phyloP scores from a whole-genome alignment of 2,797 vertebrate genomes.

The Acridotheres tristis region DNA sequence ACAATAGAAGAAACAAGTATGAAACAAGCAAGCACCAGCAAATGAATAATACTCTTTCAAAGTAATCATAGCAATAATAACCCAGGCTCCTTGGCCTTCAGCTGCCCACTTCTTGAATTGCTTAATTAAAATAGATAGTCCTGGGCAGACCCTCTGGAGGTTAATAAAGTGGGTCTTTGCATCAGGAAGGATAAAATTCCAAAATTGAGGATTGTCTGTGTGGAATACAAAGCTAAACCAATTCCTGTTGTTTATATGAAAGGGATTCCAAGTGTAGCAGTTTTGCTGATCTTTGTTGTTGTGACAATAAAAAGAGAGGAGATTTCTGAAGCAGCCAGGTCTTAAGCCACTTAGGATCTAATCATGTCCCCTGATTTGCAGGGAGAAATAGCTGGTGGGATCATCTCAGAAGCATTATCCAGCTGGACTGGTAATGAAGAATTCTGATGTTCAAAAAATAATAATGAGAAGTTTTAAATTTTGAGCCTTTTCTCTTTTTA shows the following conservation, averaged over 20 bases:
- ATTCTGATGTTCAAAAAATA: not conserved
- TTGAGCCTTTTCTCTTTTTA: not conserved
- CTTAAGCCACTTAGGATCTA: slow-evolving; percentile 32
- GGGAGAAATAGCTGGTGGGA: not conserved
- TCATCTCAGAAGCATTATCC: not conserved
- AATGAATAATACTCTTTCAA: not conserved
- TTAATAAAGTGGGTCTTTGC: slow-evolving; percentile 20
- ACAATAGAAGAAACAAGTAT: not conserved
- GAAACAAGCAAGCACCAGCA: not conserved
- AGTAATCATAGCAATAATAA: slow-evolving; percentile 1
- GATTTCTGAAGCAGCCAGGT: not conserved
- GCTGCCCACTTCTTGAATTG: not conserved
- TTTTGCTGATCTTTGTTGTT: slow-evolving; percentile 31
- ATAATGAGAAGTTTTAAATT: not conserved
- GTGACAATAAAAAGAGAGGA: not conserved
- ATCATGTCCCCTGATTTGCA: not conserved
- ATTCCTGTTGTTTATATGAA: slow-evolving; percentile 8
- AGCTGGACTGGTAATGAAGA: not conserved
- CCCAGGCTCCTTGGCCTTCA: not conserved
- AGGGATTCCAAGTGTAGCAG: slow-evolving; percentile 11
- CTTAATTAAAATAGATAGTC: not conserved
- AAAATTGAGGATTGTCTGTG: not conserved
- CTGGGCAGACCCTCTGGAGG: not conserved
- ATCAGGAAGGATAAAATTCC: slow-evolving; percentile 27
- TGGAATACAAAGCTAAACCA: not conserved